Evolutionary conservation across 2,797 vertebrate genomes (phyloP).

Genomic region (Mastacembelus armatus): DNA sequence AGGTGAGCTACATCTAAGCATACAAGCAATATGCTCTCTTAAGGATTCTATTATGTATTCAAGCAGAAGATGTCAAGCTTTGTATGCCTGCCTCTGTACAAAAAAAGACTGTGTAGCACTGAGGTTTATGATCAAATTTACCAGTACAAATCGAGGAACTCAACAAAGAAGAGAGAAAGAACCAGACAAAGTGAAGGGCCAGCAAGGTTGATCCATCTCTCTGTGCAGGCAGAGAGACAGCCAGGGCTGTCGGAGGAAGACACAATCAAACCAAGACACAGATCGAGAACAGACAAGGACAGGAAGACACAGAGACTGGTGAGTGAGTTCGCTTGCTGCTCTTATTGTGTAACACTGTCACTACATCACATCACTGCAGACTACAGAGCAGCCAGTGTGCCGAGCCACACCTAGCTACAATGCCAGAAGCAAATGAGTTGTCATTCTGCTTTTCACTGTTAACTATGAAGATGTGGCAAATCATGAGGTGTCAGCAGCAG

Average conservation of each 20-base stretch:
- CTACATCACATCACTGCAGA: conserved; percentile 52
- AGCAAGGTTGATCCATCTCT: conserved; percentile 59
- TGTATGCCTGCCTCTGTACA: conserved; percentile 13
- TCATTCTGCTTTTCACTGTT: conserved; percentile 22
- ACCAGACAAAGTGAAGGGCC: conserved; percentile 39
- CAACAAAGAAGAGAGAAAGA: conserved; percentile 42
- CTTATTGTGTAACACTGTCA: conserved; percentile 61
- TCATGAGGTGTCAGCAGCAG: conserved; percentile 43
- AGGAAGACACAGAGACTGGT: conserved; percentile 59
- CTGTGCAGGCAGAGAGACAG: conserved; percentile 54
- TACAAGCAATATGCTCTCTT: conserved; percentile 8
- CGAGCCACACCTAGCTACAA: conserved; percentile 45
- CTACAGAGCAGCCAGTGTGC: conserved; percentile 19
- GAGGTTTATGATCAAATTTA: conserved; percentile 57
- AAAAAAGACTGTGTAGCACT: conserved; percentile 28
- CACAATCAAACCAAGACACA: conserved; percentile 56
- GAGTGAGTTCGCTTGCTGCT: conserved; percentile 66
- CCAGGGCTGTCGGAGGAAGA: conserved; percentile 53
- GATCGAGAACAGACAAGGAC: conserved; percentile 68
- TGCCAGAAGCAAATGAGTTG: conserved; percentile 27
- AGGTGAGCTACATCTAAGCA: too few relatives aligned
- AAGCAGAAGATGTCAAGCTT: conserved; percentile 15
- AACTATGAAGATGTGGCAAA: conserved; percentile 48
- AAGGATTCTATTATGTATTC: conserved; percentile 16
- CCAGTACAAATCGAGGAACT: conserved; percentile 49